Base-by-base conservation (phyloP, 92 coral and sea anemone genomes). In the Heteractis magnifica region DNA sequence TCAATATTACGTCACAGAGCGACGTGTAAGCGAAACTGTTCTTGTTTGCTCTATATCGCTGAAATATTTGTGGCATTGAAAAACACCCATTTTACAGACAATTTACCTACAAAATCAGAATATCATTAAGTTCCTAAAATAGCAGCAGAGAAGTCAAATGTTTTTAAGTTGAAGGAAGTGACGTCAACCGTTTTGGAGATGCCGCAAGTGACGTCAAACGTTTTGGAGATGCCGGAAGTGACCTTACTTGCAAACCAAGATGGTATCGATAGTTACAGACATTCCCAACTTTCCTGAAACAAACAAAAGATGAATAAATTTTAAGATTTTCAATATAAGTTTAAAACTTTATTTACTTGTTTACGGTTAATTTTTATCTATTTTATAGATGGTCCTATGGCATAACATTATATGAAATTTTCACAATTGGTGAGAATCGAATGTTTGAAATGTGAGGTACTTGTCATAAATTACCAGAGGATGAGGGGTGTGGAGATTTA, bases 321-420 rank as follows among this genome's bases (percentile, higher is more conserved):
- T 53, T 53, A 53, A 34, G 44, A 34, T 34, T 34, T 34, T 34
- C 44, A 34, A 2, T 34, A 34, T 2, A 34, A 34, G 44, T 34
- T 34, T 34, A 34, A 34, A 34, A 34, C 1, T 34, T 34, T 34
- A 34, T 34, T 34, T 34, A 34, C 44, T 34, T 34, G 1, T n/a
- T n/a, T n/a, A 34, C 3, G 44, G 44, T 4, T 34, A 23, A 23
- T 71, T 50, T 51, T 73, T 51, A 15, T 77, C 16, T 58, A 21
- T 34, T 34, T 34, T 52, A 18, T 56, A 78, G 81, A 18, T 78
- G 81, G 81, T 78, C 81, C 13, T 78, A 78, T 26, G 81, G 81
- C 51, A 78, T 78, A 52, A 78, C 81, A 34, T 12, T 78, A 3
- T 78, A 78, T 14, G 81, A 78, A 49, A 56, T 78, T 8, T 78